Conservation (phyloP, 1,140 invertebrate species). For the Octopus sinensis region DNA sequence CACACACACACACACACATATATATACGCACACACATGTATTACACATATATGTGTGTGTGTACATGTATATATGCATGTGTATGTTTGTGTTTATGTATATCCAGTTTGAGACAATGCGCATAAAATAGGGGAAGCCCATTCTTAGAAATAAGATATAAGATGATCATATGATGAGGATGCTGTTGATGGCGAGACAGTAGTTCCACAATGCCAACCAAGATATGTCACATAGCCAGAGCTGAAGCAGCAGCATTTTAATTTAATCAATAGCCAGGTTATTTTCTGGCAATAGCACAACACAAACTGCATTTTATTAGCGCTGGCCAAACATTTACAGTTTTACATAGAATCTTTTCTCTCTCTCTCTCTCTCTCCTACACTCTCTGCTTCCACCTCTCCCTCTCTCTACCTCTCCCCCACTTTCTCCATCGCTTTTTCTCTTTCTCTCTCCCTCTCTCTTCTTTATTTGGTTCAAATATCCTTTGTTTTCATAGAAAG, state of each 20-base stretch:
- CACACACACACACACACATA: neutral
- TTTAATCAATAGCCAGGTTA: too few relatives aligned
- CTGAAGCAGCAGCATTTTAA: too few relatives aligned
- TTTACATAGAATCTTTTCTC: neutral
- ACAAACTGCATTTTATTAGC: too few relatives aligned
- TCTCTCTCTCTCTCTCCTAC: neutral
- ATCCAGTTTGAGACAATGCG: neutral
- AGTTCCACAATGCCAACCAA: neutral
- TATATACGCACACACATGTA: neutral
- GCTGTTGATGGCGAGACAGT: neutral
- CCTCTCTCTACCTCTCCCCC: neutral
- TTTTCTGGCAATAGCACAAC: too few relatives aligned
- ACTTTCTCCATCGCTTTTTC: neutral
- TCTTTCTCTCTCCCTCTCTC: conserved; percentile 3
- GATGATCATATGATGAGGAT: neutral
- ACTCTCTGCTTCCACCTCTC: neutral
- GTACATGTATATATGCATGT: neutral
- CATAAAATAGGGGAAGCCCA: neutral
- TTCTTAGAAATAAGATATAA: neutral
- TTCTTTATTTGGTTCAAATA: neutral
- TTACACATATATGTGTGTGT: neutral
- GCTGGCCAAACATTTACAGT: too few relatives aligned
- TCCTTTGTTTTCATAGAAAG: neutral
- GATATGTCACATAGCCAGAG: too few relatives aligned
- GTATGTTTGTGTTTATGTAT: neutral